These are phyloP conservation scores for Sarotherodon lohbergeri DNA, from an alignment of 2,113 vertebrate species.

Conservation along the genomic window DNA sequence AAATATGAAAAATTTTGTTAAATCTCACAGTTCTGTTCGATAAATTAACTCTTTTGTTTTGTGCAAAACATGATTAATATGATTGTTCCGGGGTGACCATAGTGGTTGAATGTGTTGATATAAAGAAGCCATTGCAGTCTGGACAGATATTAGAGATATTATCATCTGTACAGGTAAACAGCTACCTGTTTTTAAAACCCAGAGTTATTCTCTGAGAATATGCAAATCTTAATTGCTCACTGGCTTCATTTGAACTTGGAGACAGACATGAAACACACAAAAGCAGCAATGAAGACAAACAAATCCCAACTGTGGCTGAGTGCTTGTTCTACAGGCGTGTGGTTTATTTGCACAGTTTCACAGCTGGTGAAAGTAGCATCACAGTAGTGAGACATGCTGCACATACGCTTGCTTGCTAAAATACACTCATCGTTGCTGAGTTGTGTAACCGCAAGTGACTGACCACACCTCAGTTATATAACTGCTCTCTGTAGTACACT, in stretches of 20 bases:
- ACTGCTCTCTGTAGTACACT: background rate
- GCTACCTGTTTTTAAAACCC: background rate
- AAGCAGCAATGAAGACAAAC: background rate
- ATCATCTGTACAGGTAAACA: background rate
- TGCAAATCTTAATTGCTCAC: background rate
- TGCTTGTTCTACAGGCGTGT: background rate
- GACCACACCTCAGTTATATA: slow-evolving; percentile 32
- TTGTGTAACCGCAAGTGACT: slow-evolving; percentile 4
- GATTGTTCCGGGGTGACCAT: background rate
- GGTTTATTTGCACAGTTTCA: background rate
- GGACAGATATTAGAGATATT: background rate
- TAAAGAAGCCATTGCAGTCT: background rate
- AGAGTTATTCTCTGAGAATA: background rate
- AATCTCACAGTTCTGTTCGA: background rate
- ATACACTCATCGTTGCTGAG: background rate
- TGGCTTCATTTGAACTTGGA: background rate
- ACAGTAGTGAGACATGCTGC: background rate
- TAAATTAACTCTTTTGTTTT: background rate
- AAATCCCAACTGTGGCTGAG: background rate
- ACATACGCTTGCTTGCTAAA: background rate
- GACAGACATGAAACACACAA: background rate
- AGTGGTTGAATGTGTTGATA: background rate
- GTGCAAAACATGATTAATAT: background rate
- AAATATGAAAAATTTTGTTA: background rate
- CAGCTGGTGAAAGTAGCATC: background rate